phyloP scores from a whole-genome alignment of 2,888 invertebrate species.

The Spatulosminthurus flaviceps region DNA sequence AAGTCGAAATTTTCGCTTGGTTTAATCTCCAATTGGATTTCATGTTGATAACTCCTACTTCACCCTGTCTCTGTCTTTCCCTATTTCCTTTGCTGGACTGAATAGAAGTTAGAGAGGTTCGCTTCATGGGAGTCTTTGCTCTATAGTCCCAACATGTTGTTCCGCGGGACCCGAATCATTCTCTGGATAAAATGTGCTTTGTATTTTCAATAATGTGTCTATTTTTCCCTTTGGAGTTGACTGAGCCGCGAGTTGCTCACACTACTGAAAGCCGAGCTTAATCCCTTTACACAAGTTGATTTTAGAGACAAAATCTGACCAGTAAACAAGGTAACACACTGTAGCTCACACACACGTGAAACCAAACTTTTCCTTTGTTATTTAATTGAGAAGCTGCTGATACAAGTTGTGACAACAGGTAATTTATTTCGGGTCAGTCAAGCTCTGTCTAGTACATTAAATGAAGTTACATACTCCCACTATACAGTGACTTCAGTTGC shows the following conservation, averaged over 20 bases:
- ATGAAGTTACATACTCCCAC: too few species aligned
- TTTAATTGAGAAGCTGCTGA: not conserved
- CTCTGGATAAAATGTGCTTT: not conserved
- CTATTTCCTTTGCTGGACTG: not conserved
- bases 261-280: not conserved
- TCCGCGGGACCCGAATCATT: not conserved
- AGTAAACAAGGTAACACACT: constrained; percentile 18
- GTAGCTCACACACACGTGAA: not conserved
- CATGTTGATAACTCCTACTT: not conserved
- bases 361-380: not conserved
- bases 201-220: not conserved
- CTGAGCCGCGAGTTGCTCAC: not conserved
- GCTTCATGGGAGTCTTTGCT: not conserved
- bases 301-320: not conserved
- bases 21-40: constrained; percentile 31
- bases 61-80: not conserved
- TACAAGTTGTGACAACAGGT: not conserved
- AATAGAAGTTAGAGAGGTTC: not conserved
- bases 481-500: too few species aligned
- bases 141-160: not conserved
- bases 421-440: not conserved
- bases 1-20: constrained; percentile 36
- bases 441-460: too few species aligned
- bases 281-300: not conserved
- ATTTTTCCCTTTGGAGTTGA: not conserved